These are phyloP conservation scores for Diprion similis DNA, from an alignment of 1,140 invertebrate species.

Conservation along the genomic window DNA sequence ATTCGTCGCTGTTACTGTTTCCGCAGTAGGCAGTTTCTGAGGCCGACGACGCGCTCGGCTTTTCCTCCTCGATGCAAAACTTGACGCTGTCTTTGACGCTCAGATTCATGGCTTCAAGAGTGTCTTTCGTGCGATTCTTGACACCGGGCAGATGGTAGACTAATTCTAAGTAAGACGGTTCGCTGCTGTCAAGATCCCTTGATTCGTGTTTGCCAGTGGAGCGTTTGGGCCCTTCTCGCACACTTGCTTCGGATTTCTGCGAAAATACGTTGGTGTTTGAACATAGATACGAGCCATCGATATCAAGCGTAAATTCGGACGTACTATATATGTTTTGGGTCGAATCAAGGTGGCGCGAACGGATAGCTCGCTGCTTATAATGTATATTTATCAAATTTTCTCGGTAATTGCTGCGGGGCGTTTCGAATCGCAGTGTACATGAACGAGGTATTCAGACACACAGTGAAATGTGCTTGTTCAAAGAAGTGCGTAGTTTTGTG, in stretches of 20 bases:
- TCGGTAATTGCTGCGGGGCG: neutral
- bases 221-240: neutral
- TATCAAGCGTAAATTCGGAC: no score
- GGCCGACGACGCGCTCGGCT: neutral
- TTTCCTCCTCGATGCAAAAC: neutral
- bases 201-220: no score
- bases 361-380: no score
- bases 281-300: no score
- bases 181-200: no score
- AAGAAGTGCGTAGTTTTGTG: no score
- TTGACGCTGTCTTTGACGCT: neutral
- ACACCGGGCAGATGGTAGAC: neutral
- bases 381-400: neutral
- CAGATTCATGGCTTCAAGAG: neutral
- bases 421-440: neutral
- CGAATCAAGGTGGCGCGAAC: no score
- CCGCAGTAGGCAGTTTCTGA: neutral
- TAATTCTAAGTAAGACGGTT: no score
- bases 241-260: neutral
- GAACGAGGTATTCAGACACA: no score
- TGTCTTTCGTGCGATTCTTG: neutral
- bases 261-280: neutral
- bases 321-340: no score
- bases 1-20: slow-evolving; percentile 19
- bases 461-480: no score